Evolutionary conservation across 64 coral and sea anemone genomes (phyloP), one percentile per base, ranked within the genome.

Genomic region (Acropora tenuis): DNA sequence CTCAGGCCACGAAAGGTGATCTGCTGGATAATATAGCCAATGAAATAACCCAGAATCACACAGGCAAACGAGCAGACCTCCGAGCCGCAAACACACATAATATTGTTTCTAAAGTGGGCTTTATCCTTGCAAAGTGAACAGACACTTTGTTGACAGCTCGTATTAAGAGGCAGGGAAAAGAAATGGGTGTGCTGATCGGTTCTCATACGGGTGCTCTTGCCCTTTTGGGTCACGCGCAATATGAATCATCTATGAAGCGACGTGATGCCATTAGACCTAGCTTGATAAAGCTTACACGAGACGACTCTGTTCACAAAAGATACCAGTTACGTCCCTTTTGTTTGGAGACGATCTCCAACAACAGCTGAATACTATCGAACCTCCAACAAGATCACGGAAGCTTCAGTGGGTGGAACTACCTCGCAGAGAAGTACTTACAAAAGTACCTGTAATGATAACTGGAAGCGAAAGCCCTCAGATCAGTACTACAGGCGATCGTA

Each of bases 251-350:
- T 69, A 8, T 90, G 75, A 69, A 86, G 19, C n/a, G 82, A 12
- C 18, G 93, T 3, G 80, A 95, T 43, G 75, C 74, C 17, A 90
- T 91, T 43, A 95, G 40, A 89, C 86, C 78, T 16, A 88, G 77
- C 47, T 50, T 94, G 43, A 89, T 18, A 94, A 83, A 81, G 86
- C 88, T 60, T 94, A 94, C 82, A 78, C 92, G 59, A 41, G 45
- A 15, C 85, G 45, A 15, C 85, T 89, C 10, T 82, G 77, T 53
- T 93, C 92, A 16, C 78, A 55, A 82, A 79, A 81, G 60, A 78
- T 69, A 66, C 92, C 65, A 73, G 68, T 90, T 74, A 72, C 77
- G 68, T 50, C 66, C 20, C 6, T 61, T 53, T 69, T 86, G 61
- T 92, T 92, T 78, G 81, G 90, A 76, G 76, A 77, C 72, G 73